A percentile compares a stretch with the other conserved stretches of the same genome.
These are phyloP conservation scores for Muscina levida DNA, from an alignment of 2,888 invertebrate genomes.

Conservation along the genomic window DNA sequence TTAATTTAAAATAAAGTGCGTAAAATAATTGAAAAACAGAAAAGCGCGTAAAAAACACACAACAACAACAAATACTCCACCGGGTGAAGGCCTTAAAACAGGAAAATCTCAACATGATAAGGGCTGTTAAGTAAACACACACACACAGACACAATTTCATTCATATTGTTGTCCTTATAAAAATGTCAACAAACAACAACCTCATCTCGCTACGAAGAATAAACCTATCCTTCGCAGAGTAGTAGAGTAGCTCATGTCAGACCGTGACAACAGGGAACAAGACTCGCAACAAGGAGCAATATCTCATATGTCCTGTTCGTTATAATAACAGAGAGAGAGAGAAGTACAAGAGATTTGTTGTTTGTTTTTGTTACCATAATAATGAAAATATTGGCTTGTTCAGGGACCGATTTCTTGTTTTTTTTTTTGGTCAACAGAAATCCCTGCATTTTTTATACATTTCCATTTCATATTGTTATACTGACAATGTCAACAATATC, in stretches of 20 bases:
- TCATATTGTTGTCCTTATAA: constrained; percentile 66
- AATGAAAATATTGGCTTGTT: constrained; percentile 56
- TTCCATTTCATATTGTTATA: constrained; percentile 3
- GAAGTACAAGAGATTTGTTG: constrained; percentile 37
- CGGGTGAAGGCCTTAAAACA: constrained; percentile 4
- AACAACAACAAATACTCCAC: constrained; percentile 40
- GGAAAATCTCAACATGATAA: constrained; percentile 65
- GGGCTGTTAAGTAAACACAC: constrained; percentile 61
- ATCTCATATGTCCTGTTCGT: constrained; percentile 40
- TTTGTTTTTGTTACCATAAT: constrained; percentile 53
- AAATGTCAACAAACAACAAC: constrained; percentile 63
- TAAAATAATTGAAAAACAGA: constrained; percentile 63
- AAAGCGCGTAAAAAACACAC: constrained; percentile 55
- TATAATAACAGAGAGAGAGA: constrained; percentile 32
- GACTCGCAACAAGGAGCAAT: neutral
- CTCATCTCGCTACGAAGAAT: constrained; percentile 26
- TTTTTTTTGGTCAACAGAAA: constrained; percentile 1
- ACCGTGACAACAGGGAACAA: too few species aligned
- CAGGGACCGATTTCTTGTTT: constrained; percentile 6
- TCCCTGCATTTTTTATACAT: neutral
- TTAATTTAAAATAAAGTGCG: constrained; percentile 65
- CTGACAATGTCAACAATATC: constrained; percentile 37
- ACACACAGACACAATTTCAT: constrained; percentile 54
- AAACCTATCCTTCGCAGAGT: neutral
- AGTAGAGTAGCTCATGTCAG: neutral